These are phyloP conservation scores for Xylocopa sonorina DNA, from an alignment of 1,140 invertebrate genomes.

Conservation along the genomic window DNA sequence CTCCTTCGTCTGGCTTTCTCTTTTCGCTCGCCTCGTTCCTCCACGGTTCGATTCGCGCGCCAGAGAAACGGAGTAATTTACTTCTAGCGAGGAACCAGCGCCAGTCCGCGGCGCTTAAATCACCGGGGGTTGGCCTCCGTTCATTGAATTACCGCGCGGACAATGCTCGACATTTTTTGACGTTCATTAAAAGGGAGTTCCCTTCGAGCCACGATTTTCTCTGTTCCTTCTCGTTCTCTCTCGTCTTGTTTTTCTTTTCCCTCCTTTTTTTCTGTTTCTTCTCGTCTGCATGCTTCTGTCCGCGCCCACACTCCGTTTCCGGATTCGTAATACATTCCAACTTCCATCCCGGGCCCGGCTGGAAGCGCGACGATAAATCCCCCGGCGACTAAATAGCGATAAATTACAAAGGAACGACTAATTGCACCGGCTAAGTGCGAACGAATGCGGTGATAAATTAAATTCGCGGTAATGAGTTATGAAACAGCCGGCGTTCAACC, in stretches of 20 bases:
- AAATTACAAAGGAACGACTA: constrained; percentile 48
- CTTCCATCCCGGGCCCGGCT: background rate
- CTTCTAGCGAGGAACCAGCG: background rate
- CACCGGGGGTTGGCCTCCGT: background rate
- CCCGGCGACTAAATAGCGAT: constrained; percentile 33
- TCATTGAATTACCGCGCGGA: constrained; percentile 5
- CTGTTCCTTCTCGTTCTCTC: background rate
- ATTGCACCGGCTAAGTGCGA: constrained; percentile 50
- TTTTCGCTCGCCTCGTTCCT: background rate
- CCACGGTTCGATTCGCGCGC: background rate
- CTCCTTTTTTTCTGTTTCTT: too few species aligned
- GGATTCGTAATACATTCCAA: constrained; percentile 32
- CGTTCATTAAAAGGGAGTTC: constrained; percentile 27
- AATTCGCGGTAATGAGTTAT: constrained; percentile 48
- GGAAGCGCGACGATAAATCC: constrained; percentile 55
- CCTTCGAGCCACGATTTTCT: background rate
- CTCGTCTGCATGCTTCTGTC: too few species aligned
- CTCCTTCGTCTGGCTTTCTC: too few species aligned
- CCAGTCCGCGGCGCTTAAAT: background rate
- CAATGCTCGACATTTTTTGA: constrained; percentile 21
- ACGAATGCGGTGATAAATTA: constrained; percentile 56
- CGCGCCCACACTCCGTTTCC: too few species aligned
- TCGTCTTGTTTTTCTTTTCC: too few species aligned
- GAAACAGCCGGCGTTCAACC: constrained; percentile 38
- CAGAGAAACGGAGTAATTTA: background rate